phyloP scores from a whole-genome alignment of 2,888 invertebrate genomes.

The Nymphalis c-album region DNA sequence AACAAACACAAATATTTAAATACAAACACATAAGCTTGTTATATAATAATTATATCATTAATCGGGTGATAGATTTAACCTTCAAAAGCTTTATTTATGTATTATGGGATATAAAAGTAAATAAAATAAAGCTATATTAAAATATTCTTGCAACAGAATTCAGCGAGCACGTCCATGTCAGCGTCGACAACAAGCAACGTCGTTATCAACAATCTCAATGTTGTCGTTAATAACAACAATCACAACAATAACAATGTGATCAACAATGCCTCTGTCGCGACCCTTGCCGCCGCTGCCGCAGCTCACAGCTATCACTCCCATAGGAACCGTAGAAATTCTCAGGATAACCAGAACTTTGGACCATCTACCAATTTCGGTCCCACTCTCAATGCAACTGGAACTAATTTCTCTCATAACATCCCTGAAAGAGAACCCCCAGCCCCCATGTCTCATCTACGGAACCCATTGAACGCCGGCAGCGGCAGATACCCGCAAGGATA shows the following conservation, averaged over 20 bases:
- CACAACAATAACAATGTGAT: slow-evolving; percentile 79
- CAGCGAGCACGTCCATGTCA: slow-evolving; percentile 73
- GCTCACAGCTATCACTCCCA: slow-evolving; percentile 76
- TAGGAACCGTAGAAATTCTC: slow-evolving; percentile 74
- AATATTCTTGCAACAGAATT: slow-evolving; percentile 57
- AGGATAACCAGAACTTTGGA: slow-evolving; percentile 70
- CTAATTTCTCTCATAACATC: slow-evolving; percentile 68
- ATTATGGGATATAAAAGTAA: slow-evolving; percentile 1
- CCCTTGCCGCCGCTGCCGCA: slow-evolving; percentile 75
- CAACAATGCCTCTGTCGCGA: slow-evolving; percentile 78
- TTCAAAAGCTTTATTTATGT: slow-evolving; percentile 3
- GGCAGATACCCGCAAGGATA: slow-evolving; percentile 75
- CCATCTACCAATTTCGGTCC: slow-evolving; percentile 71
- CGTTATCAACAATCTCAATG: slow-evolving; percentile 77
- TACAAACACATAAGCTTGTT: slow-evolving; percentile 10
- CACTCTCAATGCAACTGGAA: slow-evolving; percentile 70
- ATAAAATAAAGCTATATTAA: slow-evolving; percentile 16
- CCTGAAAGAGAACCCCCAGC: slow-evolving; percentile 71
- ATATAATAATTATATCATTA: slow-evolving; percentile 2
- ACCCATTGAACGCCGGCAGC: slow-evolving; percentile 71
- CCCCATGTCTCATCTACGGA: slow-evolving; percentile 76
- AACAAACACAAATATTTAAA: background rate
- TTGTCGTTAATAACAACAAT: slow-evolving; percentile 79
- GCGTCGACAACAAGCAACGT: slow-evolving; percentile 79
- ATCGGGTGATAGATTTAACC: slow-evolving; percentile 18